A percentile compares a stretch with the other conserved stretches of the same genome.
Conservation (phyloP, 2,113 vertebrate species). For the Philantomba maxwellii region DNA sequence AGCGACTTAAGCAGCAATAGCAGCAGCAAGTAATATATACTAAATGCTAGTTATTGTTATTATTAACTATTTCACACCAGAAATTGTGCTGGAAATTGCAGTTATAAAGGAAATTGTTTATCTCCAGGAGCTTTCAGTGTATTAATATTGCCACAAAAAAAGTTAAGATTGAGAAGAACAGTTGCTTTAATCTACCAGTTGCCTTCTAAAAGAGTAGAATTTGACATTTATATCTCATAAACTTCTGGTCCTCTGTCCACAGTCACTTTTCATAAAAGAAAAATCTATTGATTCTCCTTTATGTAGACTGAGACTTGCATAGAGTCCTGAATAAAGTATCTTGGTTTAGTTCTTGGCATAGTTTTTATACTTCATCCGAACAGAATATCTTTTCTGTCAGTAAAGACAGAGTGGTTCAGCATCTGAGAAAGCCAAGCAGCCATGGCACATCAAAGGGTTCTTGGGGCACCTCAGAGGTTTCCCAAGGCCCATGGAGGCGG, state of each 20-base stretch:
- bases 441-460: not conserved
- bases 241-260: not conserved
- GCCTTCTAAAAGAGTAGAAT: not conserved
- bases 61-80: not conserved
- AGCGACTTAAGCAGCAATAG: no score
- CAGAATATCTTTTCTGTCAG: not conserved
- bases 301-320: not conserved
- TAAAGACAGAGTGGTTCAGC: not conserved
- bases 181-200: not conserved
- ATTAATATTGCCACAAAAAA: not conserved
- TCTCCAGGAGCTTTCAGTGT: not conserved
- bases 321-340: not conserved
- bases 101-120: not conserved
- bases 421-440: not conserved
- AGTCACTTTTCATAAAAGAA: not conserved
- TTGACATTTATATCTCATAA: not conserved
- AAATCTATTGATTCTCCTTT: not conserved
- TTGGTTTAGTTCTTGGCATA: not conserved
- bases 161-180: not conserved
- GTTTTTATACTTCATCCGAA: not conserved
- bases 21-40: not conserved
- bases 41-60: not conserved
- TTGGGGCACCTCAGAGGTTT: not conserved
- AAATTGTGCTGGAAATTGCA: not conserved
- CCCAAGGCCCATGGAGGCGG: not conserved